These are phyloP conservation scores for Characodon lateralis DNA, from an alignment of 2,797 vertebrate genomes.

Conservation along the genomic window DNA sequence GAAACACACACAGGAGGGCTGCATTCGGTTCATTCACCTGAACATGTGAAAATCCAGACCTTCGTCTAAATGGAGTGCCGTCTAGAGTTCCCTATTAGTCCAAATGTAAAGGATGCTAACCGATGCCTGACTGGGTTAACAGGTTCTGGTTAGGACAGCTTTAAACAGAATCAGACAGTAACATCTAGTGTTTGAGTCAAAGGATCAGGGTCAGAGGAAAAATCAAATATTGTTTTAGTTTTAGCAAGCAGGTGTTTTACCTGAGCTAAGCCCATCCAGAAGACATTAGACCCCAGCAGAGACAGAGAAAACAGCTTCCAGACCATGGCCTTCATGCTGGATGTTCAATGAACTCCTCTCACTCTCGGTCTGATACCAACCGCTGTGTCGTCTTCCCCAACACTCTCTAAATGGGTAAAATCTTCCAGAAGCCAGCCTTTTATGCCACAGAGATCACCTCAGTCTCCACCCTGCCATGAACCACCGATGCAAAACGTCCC, in stretches of 20 bases:
- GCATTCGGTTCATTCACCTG: no score
- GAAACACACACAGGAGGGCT: no score
- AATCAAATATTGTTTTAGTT: no score
- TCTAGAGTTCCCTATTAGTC: no score
- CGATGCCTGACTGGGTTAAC: no score
- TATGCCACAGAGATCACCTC: slow-evolving; percentile 27
- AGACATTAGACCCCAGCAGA: slow-evolving; percentile 30
- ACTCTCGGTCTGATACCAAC: not conserved
- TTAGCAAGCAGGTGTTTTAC: slow-evolving; percentile 31
- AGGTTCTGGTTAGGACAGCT: no score
- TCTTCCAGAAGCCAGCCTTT: slow-evolving; percentile 15
- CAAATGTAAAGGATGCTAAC: no score
- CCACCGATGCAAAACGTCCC: slow-evolving; percentile 50
- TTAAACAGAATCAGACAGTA: no score
- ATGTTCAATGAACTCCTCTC: slow-evolving; percentile 14
- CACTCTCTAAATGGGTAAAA: not conserved
- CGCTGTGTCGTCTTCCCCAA: not conserved
- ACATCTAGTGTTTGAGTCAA: no score
- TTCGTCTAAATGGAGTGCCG: no score
- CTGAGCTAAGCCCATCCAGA: not conserved
- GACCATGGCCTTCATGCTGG: slow-evolving; percentile 39
- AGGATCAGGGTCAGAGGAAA: no score
- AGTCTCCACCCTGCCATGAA: slow-evolving; percentile 39
- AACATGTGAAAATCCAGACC: no score
- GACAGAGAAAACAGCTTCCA: slow-evolving; percentile 33